phyloP scores from a whole-genome alignment of 2,797 vertebrate genomes.

The Schizothorax lantsangensis region DNA sequence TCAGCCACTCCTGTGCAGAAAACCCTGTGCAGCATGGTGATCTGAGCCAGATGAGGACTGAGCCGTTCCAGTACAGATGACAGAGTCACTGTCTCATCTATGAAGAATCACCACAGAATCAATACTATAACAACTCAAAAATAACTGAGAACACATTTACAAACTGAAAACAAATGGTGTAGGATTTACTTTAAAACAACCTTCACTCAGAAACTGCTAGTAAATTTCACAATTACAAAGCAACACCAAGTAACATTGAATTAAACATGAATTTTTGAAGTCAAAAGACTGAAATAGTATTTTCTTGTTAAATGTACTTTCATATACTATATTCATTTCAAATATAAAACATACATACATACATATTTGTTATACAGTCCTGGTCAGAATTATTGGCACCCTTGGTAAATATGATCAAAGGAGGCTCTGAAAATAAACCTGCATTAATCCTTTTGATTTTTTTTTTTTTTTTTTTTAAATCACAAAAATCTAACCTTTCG shows the following conservation, averaged over 20 bases:
- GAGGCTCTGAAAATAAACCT: too few species aligned
- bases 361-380: too few species aligned
- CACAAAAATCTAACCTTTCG: too few species aligned
- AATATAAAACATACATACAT: not conserved
- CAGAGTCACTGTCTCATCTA: conserved; percentile 92
- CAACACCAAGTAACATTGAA: not conserved
- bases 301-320: too few species aligned
- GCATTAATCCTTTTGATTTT: too few species aligned
- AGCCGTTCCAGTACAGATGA: conserved; percentile 89
- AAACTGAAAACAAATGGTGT: not conserved
- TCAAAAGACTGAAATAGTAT: not conserved
- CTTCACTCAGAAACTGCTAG: not conserved
- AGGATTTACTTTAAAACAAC: not conserved
- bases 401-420: too few species aligned
- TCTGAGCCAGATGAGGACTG: conserved; percentile 89
- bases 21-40: conserved; percentile 93
- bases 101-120: conserved; percentile 2
- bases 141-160: not conserved
- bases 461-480: too few species aligned
- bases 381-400: too few species aligned
- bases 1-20: conserved; percentile 97
- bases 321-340: not conserved
- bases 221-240: not conserved
- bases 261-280: not conserved
- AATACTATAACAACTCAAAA: not conserved